phyloP scores from a whole-genome alignment of 2,797 vertebrate genomes.

The Enoplosus armatus region DNA sequence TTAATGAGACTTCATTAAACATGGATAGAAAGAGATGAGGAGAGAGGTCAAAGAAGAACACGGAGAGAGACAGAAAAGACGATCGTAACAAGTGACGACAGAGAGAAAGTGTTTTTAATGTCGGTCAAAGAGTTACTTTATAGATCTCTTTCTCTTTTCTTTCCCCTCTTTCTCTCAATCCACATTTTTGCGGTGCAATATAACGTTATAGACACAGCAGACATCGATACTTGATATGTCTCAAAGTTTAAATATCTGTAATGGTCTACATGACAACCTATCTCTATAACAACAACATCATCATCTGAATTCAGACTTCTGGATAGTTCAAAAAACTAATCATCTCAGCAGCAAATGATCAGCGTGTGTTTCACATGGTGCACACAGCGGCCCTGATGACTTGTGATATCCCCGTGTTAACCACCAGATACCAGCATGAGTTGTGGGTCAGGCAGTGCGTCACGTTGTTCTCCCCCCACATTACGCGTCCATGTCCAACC shows the following conservation, averaged over 20 bases:
- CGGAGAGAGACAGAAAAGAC: constrained; percentile 2
- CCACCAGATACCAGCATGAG: constrained; percentile 4
- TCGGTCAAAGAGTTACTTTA: background rate
- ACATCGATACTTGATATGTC: background rate
- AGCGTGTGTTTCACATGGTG: no score
- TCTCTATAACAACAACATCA: background rate
- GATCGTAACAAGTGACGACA: background rate
- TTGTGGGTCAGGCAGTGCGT: constrained; percentile 34
- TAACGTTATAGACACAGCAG: no score
- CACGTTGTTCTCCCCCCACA: background rate
- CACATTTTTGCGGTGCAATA: no score
- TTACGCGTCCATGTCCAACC: background rate
- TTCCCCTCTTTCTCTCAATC: background rate
- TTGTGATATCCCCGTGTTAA: background rate
- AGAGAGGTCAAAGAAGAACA: constrained; percentile 31
- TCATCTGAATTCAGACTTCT: background rate
- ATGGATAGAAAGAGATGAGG: constrained; percentile 59
- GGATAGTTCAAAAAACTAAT: background rate
- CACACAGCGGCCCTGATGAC: background rate
- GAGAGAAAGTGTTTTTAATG: constrained; percentile 1
- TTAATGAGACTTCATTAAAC: constrained; percentile 84
- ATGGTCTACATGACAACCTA: background rate
- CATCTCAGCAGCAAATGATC: no score
- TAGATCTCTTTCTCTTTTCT: background rate
- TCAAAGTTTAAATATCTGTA: no score